Percentiles rank a stretch among this genome's conserved stretches.
Conservation (phyloP, 1,140 invertebrate species). For the Carcinoscorpius rotundicauda region DNA sequence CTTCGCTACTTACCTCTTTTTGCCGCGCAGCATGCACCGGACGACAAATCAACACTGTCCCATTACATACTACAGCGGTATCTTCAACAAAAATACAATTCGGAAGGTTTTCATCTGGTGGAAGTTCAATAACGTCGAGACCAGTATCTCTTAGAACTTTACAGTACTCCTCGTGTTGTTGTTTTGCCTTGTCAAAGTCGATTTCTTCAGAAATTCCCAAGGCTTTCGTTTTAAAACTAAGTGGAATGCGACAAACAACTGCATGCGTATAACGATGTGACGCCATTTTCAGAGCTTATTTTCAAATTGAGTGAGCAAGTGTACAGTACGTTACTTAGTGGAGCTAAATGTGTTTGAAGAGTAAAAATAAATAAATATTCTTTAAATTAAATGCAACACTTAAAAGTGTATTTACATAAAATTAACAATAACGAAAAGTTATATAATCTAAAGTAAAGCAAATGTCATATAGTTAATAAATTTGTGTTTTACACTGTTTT, state of each 20-base stretch:
- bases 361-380: too few species aligned
- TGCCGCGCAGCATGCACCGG: conserved; percentile 50
- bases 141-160: conserved; percentile 65
- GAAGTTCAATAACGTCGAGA: conserved; percentile 80
- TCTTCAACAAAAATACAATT: conserved; percentile 78
- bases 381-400: too few species aligned
- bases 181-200: conserved; percentile 57
- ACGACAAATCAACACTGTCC: conserved; percentile 71
- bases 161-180: conserved; percentile 67
- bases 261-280: conserved; percentile 43
- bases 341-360: too few species aligned
- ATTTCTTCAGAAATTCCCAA: conserved; percentile 40
- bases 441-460: too few species aligned
- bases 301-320: too few species aligned
- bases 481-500: too few species aligned
- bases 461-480: too few species aligned
- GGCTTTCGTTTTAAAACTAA: conserved; percentile 43
- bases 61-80: conserved; percentile 78
- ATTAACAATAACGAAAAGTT: too few species aligned
- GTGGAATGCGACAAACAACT: conserved; percentile 62
- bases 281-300: not conserved
- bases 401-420: too few species aligned
- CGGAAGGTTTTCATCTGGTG: conserved; percentile 66
- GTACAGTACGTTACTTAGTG: too few species aligned
- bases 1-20: conserved; percentile 48